Percentiles rank a stretch among this genome's conserved stretches.
Conservation (phyloP, 2,113 vertebrate genomes). For the zebrafish (Danio rerio) region GRCz12tu NC_133180.1:62293501-62294000, state of each 20-base stretch:
- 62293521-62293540: conserved; percentile 26
- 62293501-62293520: conserved; percentile 70
- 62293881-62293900: background rate
- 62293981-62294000: background rate
- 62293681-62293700: too few species aligned
- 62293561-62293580: background rate
- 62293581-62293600: background rate
- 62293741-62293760: too few species aligned
- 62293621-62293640: too few species aligned
- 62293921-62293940: background rate
- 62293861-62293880: background rate
- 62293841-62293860: background rate
- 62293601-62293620: background rate
- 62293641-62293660: too few species aligned
- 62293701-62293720: too few species aligned
- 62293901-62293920: background rate
- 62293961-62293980: background rate
- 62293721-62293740: too few species aligned
- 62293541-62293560: background rate
- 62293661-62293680: too few species aligned
- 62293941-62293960: background rate
- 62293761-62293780: too few species aligned
- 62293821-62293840: background rate
- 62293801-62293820: too few species aligned
- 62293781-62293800: too few species aligned